phyloP scores from a whole-genome alignment of 53 echinoderm and acorn worm genomes.

The Paracentrotus lividus region DNA sequence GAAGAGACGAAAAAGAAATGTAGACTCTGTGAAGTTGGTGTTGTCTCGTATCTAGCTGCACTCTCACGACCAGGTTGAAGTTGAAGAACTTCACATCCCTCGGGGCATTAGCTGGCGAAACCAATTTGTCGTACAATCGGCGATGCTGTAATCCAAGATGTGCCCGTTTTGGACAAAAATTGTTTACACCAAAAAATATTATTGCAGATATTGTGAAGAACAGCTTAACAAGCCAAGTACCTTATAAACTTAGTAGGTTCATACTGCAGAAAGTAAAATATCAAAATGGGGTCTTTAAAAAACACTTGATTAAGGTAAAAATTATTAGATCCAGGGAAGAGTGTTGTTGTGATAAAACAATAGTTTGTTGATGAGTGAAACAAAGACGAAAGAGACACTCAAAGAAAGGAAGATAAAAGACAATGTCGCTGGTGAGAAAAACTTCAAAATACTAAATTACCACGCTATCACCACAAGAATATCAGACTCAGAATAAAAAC shows the following conservation, averaged over 20 bases:
- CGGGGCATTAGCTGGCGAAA: constrained; percentile 44
- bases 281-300: not conserved
- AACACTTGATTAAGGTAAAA: not conserved
- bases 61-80: constrained; percentile 4
- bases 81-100: not conserved
- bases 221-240: not conserved
- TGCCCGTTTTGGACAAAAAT: constrained; percentile 4
- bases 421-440: not conserved
- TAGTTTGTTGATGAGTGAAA: not conserved
- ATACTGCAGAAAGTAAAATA: no score
- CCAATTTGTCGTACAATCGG: constrained; percentile 46
- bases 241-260: not conserved
- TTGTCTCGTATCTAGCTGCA: not conserved
- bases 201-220: not conserved
- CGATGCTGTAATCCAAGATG: constrained; percentile 39
- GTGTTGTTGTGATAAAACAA: not conserved
- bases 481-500: constrained; percentile 26
- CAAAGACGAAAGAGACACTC: not conserved
- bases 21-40: not conserved
- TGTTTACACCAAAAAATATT: not conserved
- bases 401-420: not conserved
- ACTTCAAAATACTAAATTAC: not conserved
- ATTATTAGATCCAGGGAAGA: not conserved
- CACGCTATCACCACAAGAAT: not conserved
- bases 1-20: not conserved